Evolutionary conservation across 2,888 invertebrate genomes (phyloP).

Genomic region (Eremobia ochroleuca): DNA sequence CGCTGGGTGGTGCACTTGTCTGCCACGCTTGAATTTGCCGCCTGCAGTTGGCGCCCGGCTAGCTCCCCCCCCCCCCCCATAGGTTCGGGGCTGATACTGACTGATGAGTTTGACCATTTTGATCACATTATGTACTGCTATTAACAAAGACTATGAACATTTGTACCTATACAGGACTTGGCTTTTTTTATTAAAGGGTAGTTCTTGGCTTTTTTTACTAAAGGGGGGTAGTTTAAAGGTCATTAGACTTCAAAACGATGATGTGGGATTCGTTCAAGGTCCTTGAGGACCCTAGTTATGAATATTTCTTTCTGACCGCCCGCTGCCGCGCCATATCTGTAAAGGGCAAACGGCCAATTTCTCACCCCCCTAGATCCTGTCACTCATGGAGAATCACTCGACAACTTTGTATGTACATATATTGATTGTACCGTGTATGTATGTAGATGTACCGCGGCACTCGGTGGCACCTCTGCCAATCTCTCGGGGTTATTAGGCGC

Average conservation of each 20-base stretch:
- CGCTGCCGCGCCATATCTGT: no score
- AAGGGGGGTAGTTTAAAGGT: background rate
- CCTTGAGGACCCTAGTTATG: no score
- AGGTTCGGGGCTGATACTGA: no score
- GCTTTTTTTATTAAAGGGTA: no score
- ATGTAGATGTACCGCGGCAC: slow-evolving; percentile 33
- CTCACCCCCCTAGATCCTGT: background rate
- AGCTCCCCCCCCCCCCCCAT: no score
- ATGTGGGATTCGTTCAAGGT: background rate
- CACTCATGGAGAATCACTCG: slow-evolving; percentile 16
- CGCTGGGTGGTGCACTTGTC: no score
- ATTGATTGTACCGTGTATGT: background rate
- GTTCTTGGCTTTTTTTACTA: no score
- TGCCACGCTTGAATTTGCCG: no score
- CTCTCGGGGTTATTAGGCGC: slow-evolving; percentile 57
- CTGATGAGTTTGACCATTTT: background rate
- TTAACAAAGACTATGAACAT: background rate
- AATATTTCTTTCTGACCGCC: background rate
- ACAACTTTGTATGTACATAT: slow-evolving; percentile 29
- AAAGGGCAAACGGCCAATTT: slow-evolving; percentile 7
- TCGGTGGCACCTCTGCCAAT: slow-evolving; percentile 53
- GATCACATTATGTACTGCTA: background rate
- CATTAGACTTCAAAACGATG: background rate
- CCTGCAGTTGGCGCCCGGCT: no score
- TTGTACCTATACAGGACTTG: background rate